Evolutionary conservation across 37 sponge, comb jelly and placozoan genomes (phyloP), one percentile per base, ranked within the genome.

Genomic region (Mnemiopsis leidyi): DNA sequence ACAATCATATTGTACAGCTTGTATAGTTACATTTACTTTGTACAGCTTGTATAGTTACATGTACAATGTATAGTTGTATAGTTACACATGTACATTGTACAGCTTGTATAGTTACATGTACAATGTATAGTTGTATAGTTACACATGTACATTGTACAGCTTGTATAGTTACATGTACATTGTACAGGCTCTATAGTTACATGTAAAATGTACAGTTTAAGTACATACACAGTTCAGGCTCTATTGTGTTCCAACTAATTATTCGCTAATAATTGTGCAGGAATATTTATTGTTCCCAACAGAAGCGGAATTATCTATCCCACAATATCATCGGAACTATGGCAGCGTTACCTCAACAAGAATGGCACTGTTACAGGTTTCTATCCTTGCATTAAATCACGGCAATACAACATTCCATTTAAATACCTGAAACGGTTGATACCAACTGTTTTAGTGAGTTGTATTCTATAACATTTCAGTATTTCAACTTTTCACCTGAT

Each of bases 311-410:
- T 85, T 25, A 39, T 85, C 48, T 85, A 85, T 37, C 90, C 90
- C 0, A 85, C 40, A 2, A 0, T 85, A 18, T 28, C 32, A 35
- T 33, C 36, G 48, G 40, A 85, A 39, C 33, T 85, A 18, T 39
- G 40, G 30, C 90, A 85, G 24, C 33, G 90, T 24, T 85, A 85
- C 28, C 40, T 85, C 90, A 85, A 35, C 40, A 40, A 85, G 36
- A 85, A 18, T 85, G 90, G 90, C 0, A 71, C 30, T 28, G 30
- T 71, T 71, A n/a, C 75, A 5, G 75, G 75, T n/a, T n/a, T n/a
- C n/a, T n/a, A n/a, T n/a, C n/a, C n/a, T n/a, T n/a, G n/a, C n/a
- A n/a, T n/a, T n/a, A n/a, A n/a, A n/a, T n/a, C n/a, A n/a, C n/a
- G n/a, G n/a, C n/a, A n/a, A n/a, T n/a, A n/a, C n/a, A n/a, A n/a